Conservation (phyloP, 2,113 vertebrate species). For the Sterrhoptilus dennistouni region DNA sequence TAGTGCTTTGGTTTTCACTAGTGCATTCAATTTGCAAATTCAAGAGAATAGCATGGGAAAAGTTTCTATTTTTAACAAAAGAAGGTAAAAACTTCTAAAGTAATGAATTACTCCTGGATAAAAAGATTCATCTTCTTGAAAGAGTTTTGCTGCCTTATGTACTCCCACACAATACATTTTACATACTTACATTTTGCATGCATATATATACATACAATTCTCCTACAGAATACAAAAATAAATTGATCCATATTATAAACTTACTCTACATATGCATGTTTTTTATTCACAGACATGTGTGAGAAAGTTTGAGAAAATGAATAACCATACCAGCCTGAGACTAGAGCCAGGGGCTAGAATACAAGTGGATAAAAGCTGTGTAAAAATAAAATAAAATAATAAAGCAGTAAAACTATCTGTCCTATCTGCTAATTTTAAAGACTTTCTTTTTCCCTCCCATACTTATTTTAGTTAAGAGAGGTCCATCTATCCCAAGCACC, state of each 20-base stretch:
- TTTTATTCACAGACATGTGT: conserved; percentile 41
- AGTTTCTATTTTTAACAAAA: conserved; percentile 69
- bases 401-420: background rate
- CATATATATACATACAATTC: conserved; percentile 57
- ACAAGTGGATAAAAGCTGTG: background rate
- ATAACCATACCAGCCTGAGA: background rate
- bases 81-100: conserved; percentile 51
- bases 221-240: conserved; percentile 51
- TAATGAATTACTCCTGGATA: conserved; percentile 35
- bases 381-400: background rate
- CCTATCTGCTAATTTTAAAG: background rate
- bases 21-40: conserved; percentile 29
- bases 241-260: conserved; percentile 61
- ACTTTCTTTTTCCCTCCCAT: background rate
- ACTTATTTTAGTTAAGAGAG: background rate
- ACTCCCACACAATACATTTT: conserved; percentile 63
- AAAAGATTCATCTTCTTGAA: conserved; percentile 61
- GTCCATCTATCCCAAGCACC: background rate
- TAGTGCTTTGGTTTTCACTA: background rate
- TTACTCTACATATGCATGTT: conserved; percentile 54
- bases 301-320: conserved; percentile 52
- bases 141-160: conserved; percentile 32
- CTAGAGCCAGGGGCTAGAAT: background rate
- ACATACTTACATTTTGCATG: conserved; percentile 62
- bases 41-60: conserved; percentile 25